A percentile compares a stretch with the other conserved stretches of the same genome.
Evolutionary conservation across 2,113 vertebrate species (phyloP).

Genomic region (Larimichthys crocea): DNA sequence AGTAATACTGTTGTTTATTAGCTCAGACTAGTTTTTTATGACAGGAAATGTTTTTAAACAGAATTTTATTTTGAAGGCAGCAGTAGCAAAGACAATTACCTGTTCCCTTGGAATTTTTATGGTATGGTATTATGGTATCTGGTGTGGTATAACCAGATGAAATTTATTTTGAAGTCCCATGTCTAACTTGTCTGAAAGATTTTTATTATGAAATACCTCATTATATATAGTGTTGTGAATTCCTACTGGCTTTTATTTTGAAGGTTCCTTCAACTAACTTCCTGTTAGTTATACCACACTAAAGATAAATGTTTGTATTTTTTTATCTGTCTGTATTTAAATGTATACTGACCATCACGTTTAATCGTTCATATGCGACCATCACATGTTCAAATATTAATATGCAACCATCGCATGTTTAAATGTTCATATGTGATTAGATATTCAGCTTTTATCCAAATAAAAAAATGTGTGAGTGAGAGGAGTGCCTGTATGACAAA

Average conservation of each 20-base stretch:
- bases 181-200: neutral
- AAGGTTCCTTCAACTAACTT: neutral
- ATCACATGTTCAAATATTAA: too few relatives aligned
- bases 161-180: neutral
- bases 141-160: neutral
- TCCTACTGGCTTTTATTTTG: constrained; percentile 11
- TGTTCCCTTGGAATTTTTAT: neutral
- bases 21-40: neutral
- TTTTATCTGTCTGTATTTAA: neutral
- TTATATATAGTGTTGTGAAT: too few relatives aligned
- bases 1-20: neutral
- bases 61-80: constrained; percentile 7
- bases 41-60: neutral
- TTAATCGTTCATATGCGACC: too few relatives aligned
- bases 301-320: neutral
- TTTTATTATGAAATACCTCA: constrained; percentile 14
- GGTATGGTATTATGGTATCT: too few relatives aligned
- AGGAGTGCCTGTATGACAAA: too few relatives aligned
- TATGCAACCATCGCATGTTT: too few relatives aligned
- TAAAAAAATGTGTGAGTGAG: too few relatives aligned
- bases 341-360: neutral
- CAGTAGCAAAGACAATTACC: neutral
- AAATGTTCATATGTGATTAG: too few relatives aligned
- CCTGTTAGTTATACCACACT: neutral
- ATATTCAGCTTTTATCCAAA: too few relatives aligned